These are phyloP conservation scores for Brachymystax lenok DNA, from an alignment of 2,797 vertebrate genomes.

Conservation along the genomic window DNA sequence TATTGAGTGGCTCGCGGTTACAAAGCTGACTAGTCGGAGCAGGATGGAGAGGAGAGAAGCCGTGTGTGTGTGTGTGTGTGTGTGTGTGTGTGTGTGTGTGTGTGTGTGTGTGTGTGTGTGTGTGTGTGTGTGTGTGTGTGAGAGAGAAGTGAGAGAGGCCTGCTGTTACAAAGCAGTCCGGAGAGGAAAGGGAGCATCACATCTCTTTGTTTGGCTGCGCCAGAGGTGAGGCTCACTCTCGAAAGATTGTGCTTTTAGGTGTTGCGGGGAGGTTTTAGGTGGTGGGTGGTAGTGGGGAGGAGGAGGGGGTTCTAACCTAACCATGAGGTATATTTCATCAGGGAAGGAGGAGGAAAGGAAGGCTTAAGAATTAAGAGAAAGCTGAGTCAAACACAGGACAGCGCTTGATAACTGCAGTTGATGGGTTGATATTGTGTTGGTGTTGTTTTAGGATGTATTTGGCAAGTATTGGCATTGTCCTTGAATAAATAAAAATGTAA, in stretches of 20 bases:
- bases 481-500: background rate
- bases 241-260: conserved; percentile 39
- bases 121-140: background rate
- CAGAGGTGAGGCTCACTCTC: conserved; percentile 44
- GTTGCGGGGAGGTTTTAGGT: conserved; percentile 13
- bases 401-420: conserved; percentile 4
- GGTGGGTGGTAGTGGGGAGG: conserved; percentile 51
- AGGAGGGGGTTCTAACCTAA: conserved; percentile 74
- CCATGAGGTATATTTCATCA: conserved; percentile 51
- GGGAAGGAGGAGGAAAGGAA: background rate
- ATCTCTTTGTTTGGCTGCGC: conserved; percentile 58
- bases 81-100: too few species aligned
- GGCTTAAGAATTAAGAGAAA: background rate
- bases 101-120: too few species aligned
- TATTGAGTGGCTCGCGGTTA: conserved; percentile 78
- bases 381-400: conserved; percentile 48
- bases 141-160: background rate
- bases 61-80: background rate
- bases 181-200: conserved; percentile 50
- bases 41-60: conserved; percentile 24
- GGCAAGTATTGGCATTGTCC: conserved; percentile 23
- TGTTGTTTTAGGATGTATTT: conserved; percentile 44
- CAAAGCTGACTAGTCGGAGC: conserved; percentile 46
- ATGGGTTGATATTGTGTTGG: conserved; percentile 26
- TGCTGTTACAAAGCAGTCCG: conserved; percentile 54